Conservation (phyloP, 2,888 invertebrate species). For the Drosophila suboccidentalis region DNA sequence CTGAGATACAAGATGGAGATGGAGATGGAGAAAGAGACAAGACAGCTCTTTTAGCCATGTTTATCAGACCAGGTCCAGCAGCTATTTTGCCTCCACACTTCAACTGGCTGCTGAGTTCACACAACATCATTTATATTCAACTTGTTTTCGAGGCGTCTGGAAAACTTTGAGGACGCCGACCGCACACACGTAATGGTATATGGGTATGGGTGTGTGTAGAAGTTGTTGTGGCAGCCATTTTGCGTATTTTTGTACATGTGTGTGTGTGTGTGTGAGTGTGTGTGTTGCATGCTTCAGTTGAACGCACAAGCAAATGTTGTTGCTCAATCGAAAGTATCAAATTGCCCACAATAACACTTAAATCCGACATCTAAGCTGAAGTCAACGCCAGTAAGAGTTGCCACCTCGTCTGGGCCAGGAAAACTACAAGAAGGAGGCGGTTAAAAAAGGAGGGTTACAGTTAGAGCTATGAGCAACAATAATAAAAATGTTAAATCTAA, state of each 20-base stretch:
- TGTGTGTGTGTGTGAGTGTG: conserved; percentile 15
- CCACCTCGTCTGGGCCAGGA: neutral
- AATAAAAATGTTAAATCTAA: conserved; percentile 68
- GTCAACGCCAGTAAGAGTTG: conserved; percentile 53
- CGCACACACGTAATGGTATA: conserved; percentile 42
- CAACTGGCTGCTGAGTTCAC: conserved; percentile 51
- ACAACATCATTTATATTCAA: conserved; percentile 82
- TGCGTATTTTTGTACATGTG: conserved; percentile 51
- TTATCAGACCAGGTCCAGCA: conserved; percentile 49
- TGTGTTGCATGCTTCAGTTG: conserved; percentile 68
- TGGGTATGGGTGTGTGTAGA: conserved; percentile 26
- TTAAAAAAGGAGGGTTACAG: neutral
- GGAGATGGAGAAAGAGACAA: conserved; percentile 22
- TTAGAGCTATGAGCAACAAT: conserved; percentile 48
- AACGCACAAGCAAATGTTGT: conserved; percentile 80
- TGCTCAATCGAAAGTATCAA: conserved; percentile 83
- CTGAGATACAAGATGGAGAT: conserved; percentile 10
- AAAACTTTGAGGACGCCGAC: conserved; percentile 63
- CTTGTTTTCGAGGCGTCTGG: conserved; percentile 77
- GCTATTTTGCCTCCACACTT: conserved; percentile 19
- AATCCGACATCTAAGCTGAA: conserved; percentile 72
- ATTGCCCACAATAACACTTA: conserved; percentile 84
- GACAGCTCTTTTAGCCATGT: conserved; percentile 60
- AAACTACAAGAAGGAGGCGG: neutral
- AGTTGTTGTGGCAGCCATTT: conserved; percentile 66